These are phyloP conservation scores for Microtus agrestis DNA, from an alignment of 2,797 vertebrate genomes.

Conservation along the genomic window DNA sequence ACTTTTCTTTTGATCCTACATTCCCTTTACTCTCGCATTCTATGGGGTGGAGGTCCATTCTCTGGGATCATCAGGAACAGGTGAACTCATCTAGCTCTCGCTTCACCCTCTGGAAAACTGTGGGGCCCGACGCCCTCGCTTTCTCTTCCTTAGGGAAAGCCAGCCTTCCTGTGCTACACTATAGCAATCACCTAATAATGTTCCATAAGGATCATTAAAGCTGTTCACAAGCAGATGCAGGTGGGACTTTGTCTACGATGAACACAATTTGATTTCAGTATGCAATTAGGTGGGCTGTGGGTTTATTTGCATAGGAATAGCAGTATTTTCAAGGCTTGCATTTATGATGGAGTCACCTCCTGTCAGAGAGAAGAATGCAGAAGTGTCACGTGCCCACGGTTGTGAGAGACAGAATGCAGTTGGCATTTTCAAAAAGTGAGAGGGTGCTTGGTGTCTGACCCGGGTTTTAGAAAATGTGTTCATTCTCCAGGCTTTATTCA, in stretches of 20 bases:
- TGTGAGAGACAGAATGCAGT: not conserved
- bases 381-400: not conserved
- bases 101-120: not conserved
- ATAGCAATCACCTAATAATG: slow-evolving; percentile 9
- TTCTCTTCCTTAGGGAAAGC: slow-evolving; percentile 40
- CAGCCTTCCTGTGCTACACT: not conserved
- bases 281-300: slow-evolving; percentile 71
- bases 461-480: not conserved
- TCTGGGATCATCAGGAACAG: not conserved
- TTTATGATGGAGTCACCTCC: not conserved
- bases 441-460: not conserved
- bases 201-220: slow-evolving; percentile 48
- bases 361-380: not conserved
- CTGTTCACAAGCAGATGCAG: slow-evolving; percentile 68
- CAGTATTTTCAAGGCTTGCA: slow-evolving; percentile 1
- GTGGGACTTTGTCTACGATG: slow-evolving; percentile 57
- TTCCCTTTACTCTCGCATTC: not conserved
- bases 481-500: not conserved
- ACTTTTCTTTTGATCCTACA: not conserved
- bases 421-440: slow-evolving; percentile 16
- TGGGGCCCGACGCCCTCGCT: not conserved
- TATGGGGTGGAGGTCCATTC: not conserved
- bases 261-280: slow-evolving; percentile 74
- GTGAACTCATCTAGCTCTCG: not conserved
- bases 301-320: slow-evolving; percentile 73